Evolutionary conservation across 2,888 invertebrate genomes (phyloP).

Genomic region (Drosophila rellima): DNA sequence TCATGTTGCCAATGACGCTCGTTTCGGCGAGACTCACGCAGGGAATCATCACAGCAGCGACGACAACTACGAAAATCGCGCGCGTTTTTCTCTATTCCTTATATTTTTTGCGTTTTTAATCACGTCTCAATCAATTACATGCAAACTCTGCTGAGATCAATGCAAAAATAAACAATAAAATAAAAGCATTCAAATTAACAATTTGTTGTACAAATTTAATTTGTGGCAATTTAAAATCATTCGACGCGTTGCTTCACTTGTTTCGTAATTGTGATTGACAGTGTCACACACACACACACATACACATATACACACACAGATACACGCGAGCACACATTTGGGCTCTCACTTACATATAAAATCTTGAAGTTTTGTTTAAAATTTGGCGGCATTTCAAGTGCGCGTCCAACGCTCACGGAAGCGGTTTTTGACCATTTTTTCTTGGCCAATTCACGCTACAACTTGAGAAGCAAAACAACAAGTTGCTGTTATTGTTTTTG

Average conservation of each 20-base stretch:
- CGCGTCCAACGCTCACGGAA: slow-evolving; percentile 56
- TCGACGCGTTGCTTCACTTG: slow-evolving; percentile 49
- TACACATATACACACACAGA: slow-evolving; percentile 1
- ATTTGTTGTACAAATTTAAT: slow-evolving; percentile 24
- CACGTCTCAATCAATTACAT: slow-evolving; percentile 29
- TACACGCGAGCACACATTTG: slow-evolving; percentile 3
- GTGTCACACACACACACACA: slow-evolving; percentile 27
- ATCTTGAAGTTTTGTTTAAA: slow-evolving; percentile 13
- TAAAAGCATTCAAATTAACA: slow-evolving; percentile 20
- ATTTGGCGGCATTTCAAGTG: slow-evolving; percentile 44
- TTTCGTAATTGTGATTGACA: slow-evolving; percentile 53
- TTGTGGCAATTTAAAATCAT: slow-evolving; percentile 47
- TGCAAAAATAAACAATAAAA: slow-evolving; percentile 15
- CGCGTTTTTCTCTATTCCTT: slow-evolving; percentile 20
- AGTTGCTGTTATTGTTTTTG: slow-evolving; percentile 29
- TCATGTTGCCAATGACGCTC: slow-evolving; percentile 87
- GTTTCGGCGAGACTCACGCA: slow-evolving; percentile 86
- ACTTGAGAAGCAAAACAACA: slow-evolving; percentile 24
- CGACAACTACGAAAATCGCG: slow-evolving; percentile 24
- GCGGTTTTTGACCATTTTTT: slow-evolving; percentile 33
- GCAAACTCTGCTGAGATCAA: slow-evolving; percentile 33
- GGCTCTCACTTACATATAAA: slow-evolving; percentile 3
- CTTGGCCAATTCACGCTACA: slow-evolving; percentile 27
- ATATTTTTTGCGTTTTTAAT: slow-evolving; percentile 11
- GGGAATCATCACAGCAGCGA: slow-evolving; percentile 84